A percentile compares a stretch with the other conserved stretches of the same genome.
Conservation (phyloP, 2,113 vertebrate genomes). For the Centropus bengalensis region DNA sequence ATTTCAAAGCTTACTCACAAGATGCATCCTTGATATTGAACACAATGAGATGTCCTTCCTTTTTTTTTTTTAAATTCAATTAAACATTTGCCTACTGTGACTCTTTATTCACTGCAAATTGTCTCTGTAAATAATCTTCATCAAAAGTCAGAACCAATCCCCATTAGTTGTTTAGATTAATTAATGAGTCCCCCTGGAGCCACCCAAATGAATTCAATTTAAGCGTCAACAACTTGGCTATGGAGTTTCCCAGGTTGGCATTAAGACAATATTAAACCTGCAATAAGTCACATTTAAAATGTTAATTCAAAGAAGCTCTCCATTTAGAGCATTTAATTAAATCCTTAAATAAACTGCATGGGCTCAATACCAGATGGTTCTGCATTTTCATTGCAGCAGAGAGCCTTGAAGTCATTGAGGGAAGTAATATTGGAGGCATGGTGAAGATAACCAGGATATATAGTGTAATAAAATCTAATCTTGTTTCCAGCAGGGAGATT, state of each 20-base stretch:
- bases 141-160: conserved; percentile 86
- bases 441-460: conserved; percentile 83
- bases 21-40: conserved; percentile 75
- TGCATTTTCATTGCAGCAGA: conserved; percentile 71
- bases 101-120: conserved; percentile 84
- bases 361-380: conserved; percentile 83
- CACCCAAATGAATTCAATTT: conserved; percentile 85
- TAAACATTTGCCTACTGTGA: conserved; percentile 86
- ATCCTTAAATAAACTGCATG: conserved; percentile 89
- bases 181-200: conserved; percentile 84
- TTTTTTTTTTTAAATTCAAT: conserved; percentile 77
- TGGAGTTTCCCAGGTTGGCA: conserved; percentile 83
- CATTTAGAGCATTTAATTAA: conserved; percentile 89
- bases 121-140: conserved; percentile 88
- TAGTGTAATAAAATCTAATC: conserved; percentile 83
- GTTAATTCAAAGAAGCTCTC: conserved; percentile 85
- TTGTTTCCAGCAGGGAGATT: conserved; percentile 81
- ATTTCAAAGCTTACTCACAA: conserved; percentile 73
- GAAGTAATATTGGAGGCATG: conserved; percentile 77
- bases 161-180: conserved; percentile 87
- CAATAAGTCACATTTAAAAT: conserved; percentile 89
- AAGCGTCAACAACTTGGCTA: conserved; percentile 82
- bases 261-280: conserved; percentile 84
- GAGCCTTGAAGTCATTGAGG: conserved; percentile 74
- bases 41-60: conserved; percentile 78